Percentiles rank a stretch among this genome's conserved stretches.
phyloP scores from a whole-genome alignment of 1,140 invertebrate genomes.

The Drosophila biarmipes region DNA sequence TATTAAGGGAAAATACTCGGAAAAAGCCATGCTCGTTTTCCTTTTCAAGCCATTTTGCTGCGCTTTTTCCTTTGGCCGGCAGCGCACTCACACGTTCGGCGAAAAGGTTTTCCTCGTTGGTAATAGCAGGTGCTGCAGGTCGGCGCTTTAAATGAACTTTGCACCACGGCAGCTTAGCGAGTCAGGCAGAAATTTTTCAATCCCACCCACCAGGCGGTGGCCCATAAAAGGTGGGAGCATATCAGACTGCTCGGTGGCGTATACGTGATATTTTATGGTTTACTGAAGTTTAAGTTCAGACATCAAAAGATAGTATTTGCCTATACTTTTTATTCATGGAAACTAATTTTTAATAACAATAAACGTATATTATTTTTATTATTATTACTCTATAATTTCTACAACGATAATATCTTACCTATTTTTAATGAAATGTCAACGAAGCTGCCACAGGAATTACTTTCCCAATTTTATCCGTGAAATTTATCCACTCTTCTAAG shows the following conservation, averaged over 20 bases:
- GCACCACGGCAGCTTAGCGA: conserved; percentile 44
- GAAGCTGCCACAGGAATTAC: neutral
- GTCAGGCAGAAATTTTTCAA: conserved; percentile 22
- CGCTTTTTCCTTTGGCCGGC: conserved; percentile 37
- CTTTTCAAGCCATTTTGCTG: conserved; percentile 39
- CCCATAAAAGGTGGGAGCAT: conserved; percentile 3
- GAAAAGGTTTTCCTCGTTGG: conserved; percentile 31
- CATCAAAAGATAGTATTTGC: no score
- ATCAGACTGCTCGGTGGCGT: conserved; percentile 4
- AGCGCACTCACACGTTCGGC: conserved; percentile 24
- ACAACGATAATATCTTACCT: neutral
- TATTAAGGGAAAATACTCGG: conserved; percentile 29
- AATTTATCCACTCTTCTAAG: conserved; percentile 1
- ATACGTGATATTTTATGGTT: conserved; percentile 20
- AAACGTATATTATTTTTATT: no score
- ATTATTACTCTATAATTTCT: no score
- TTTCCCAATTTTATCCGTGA: neutral
- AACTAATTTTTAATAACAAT: neutral
- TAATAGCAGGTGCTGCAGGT: conserved; percentile 41
- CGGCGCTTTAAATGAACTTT: conserved; percentile 54
- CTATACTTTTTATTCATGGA: no score
- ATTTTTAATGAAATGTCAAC: neutral
- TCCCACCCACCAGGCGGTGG: neutral
- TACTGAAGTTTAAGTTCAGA: neutral
- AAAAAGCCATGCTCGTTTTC: conserved; percentile 17